Conservation (phyloP, 2,113 vertebrate species). For the Syngnathus typhle region DNA sequence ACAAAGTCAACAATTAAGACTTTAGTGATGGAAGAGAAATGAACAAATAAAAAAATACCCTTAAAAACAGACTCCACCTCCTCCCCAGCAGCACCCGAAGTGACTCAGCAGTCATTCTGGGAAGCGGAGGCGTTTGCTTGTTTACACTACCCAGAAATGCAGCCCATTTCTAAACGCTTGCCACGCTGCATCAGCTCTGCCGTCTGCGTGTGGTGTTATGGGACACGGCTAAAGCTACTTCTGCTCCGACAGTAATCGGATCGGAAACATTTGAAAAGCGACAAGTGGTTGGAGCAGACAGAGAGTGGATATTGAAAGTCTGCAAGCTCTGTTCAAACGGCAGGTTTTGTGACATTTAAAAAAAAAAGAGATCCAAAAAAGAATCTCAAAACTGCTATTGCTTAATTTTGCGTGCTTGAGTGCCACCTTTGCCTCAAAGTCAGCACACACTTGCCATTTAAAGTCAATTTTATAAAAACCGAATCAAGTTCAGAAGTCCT, state of each 20-base stretch:
- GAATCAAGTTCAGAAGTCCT: too few species aligned
- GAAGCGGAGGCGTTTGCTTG: conserved; percentile 67
- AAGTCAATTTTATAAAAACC: too few species aligned
- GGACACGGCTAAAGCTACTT: neutral
- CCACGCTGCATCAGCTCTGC: conserved; percentile 28
- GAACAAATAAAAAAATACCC: too few species aligned
- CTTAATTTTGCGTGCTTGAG: too few species aligned
- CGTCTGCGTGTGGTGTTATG: neutral
- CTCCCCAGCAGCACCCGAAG: conserved; percentile 57
- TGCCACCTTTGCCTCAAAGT: too few species aligned
- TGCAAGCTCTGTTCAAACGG: too few species aligned
- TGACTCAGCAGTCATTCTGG: conserved; percentile 71
- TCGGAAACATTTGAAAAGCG: neutral
- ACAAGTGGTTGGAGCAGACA: neutral
- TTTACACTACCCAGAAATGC: conserved; percentile 60
- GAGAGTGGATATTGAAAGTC: too few species aligned
- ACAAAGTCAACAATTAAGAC: neutral
- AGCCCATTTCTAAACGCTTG: conserved; percentile 46
- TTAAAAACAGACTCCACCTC: conserved; percentile 48
- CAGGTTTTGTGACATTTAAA: neutral
- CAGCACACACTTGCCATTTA: too few species aligned
- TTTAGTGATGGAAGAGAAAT: conserved; percentile 5
- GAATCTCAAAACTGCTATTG: too few species aligned
- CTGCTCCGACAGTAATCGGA: neutral
- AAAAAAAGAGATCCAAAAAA: too few species aligned